Evolutionary conservation across 2,113 vertebrate genomes (phyloP), one percentile per base, ranked within the genome.

Genomic region (Bubo bubo): DNA sequence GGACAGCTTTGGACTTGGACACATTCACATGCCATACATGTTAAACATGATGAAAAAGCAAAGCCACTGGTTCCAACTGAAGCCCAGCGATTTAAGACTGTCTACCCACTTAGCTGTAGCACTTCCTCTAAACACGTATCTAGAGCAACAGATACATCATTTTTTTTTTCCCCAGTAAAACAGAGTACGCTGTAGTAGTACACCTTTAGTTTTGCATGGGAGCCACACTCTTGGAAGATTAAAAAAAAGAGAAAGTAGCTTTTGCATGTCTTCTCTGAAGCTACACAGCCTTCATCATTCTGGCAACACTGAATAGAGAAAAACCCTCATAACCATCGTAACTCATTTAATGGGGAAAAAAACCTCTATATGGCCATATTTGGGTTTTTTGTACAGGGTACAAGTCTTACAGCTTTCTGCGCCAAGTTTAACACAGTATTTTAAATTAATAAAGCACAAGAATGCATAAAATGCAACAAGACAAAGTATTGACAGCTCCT

Each of bases 121-220:
- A 5, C 41, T 13, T 62, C 35, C 43, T 37, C 20, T 9, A 28
- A 20, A 18, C 7, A 21, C 14, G 0, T 2, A 39, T 5, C 14
- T 7, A 45, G 14, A 27, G 12, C 3, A 0, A 37, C 13, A 39
- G 71, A 30, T 24, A 30, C 0, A 37, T 10, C 35, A 35, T 35
- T 35, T 4, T 14, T 34, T n/a, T 53, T 12, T 19, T 16, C 24
- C 35, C 24, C 35, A n/a, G 16, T 27, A 30, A 52, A 72, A 43
- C 21, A 12, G 21, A 59, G 26, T 5, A 32, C 22, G 6, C 0
- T 6, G 22, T 8, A 13, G 30, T 5, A 28, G 12, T 1, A 30
- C 22, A 34, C 8, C 66, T 55, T 19, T 21, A 34, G 53, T 17
- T 79, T 12, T 34, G 19, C 45, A 55, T 2, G 39, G 64, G 10